These are phyloP conservation scores for Drosophila chauvacae DNA, from an alignment of 1,140 invertebrate species.

Conservation along the genomic window DNA sequence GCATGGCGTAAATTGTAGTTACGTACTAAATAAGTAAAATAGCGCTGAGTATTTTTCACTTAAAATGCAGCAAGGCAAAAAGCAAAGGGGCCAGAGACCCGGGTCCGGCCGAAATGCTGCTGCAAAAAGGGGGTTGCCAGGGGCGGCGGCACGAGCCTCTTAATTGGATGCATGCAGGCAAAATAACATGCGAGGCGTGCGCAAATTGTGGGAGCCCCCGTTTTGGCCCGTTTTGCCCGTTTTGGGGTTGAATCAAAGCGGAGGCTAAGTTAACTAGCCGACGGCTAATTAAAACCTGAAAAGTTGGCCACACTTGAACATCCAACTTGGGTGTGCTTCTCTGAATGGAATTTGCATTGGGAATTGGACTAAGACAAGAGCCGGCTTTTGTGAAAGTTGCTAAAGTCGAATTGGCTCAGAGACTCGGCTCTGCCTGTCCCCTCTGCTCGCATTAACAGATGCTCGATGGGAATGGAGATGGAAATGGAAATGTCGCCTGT, in stretches of 20 bases:
- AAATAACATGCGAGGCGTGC: conserved; percentile 78
- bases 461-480: conserved; percentile 58
- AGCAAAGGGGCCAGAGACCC: conserved; percentile 36
- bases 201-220: conserved; percentile 54
- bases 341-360: conserved; percentile 70
- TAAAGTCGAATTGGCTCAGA: conserved; percentile 67
- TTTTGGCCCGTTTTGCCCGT: conserved; percentile 1
- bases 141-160: conserved; percentile 61
- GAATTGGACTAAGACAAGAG: conserved; percentile 76
- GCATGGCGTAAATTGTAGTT: conserved; percentile 82
- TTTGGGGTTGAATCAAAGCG: conserved; percentile 48
- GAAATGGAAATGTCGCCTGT: conserved; percentile 62
- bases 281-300: conserved; percentile 79
- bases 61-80: conserved; percentile 72
- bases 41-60: conserved; percentile 83
- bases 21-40: conserved; percentile 84
- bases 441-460: conserved; percentile 63
- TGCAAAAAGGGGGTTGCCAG: conserved; percentile 20
- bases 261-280: conserved; percentile 75
- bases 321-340: conserved; percentile 47
- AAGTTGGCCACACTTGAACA: conserved; percentile 69
- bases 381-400: conserved; percentile 62
- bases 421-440: conserved; percentile 5
- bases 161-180: conserved; percentile 82
- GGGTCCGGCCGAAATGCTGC: conserved; percentile 9